These are phyloP conservation scores for Micropoecilia bifurca DNA, from an alignment of 2,797 vertebrate genomes.

Conservation along the genomic window DNA sequence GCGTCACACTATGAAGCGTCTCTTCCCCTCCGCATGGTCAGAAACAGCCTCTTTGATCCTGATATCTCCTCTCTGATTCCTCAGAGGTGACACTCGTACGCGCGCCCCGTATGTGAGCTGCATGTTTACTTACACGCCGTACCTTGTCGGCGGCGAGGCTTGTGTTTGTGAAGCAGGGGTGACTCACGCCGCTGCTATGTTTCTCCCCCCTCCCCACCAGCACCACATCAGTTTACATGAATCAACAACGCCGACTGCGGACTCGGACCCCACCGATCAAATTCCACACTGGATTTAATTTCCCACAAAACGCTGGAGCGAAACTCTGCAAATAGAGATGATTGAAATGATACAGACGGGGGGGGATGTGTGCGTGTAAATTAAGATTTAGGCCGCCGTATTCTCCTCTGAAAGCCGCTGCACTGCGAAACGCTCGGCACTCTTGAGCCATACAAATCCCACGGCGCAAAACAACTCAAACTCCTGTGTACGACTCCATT, in stretches of 20 bases:
- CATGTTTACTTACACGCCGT: conserved; percentile 64
- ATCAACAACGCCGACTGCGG: conserved; percentile 62
- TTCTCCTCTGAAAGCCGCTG: conserved; percentile 38
- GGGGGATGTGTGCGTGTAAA: conserved; percentile 44
- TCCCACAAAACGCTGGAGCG: conserved; percentile 48
- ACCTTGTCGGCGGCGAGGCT: conserved; percentile 61
- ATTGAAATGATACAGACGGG: conserved; percentile 40
- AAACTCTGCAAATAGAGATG: conserved; percentile 54
- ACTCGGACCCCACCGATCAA: conserved; percentile 59
- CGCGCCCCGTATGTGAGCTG: conserved; percentile 55
- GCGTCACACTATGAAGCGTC: conserved; percentile 69
- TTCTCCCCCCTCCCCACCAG: conserved; percentile 3
- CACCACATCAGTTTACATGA: conserved; percentile 57
- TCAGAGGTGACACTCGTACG: conserved; percentile 71
- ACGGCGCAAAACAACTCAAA: conserved; percentile 47
- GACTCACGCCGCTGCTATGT: conserved; percentile 64
- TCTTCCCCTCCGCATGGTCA: conserved; percentile 55
- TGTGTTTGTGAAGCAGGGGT: conserved; percentile 57
- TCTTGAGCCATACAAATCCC: conserved; percentile 47
- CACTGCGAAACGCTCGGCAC: conserved; percentile 22
- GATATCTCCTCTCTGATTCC: conserved; percentile 70
- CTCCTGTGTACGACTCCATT: conserved; percentile 66
- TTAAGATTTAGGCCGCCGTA: conserved; percentile 52
- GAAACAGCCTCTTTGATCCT: conserved; percentile 76
- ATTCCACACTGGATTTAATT: conserved; percentile 72